Base-by-base conservation (phyloP, 2,797 vertebrate species). In the Botia kubotai region DNA sequence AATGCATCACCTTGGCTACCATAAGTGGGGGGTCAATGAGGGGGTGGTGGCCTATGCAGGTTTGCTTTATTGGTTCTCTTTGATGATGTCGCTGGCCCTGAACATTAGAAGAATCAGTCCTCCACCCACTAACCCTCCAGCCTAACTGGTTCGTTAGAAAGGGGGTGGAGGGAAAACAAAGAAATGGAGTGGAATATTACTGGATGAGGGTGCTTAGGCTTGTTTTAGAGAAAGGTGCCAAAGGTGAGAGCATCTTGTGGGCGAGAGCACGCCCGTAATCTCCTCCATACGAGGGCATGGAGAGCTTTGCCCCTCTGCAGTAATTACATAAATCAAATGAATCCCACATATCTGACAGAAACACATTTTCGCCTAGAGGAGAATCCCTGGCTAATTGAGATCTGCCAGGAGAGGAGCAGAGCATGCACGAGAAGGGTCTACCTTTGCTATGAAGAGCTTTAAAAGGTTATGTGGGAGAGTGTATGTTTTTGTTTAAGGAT, bases 361-460 rank as follows among this genome's bases (percentile, higher is more conserved):
- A 93, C 94, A 95, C 94, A 95, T 95, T 94, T 93, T 90, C 94
- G 93, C 94, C 93, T 92, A 88, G 89, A 94, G 93, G 91, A 92
- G 91, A 93, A 93, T 94, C 93, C 91, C 90, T 89, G 91, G 92
- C 89, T 94, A 94, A 94, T 93, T 93, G 93, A 94, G 94, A 95
- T 94, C 93, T 93, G 92, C 93, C 92, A 94, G 91, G 90, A 93
- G 81, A 86, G 79, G 76, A 87, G 65, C 88, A 86, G 86, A 90
- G 89, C 85, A 82, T 88, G 85, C 86, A 84, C 87, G 86, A 91
- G 87, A 92, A 91, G 90, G 91, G 89, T 87, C 90, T 93, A 93
- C 91, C 91, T 94, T 90, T 90, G 89, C 89, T 90, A 89, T 89
- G 88, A 88, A 88, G 90, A 88, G 90, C 86, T 90, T 90, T 83